These are phyloP conservation scores for Rostratula benghalensis DNA, from an alignment of 2,113 vertebrate genomes.

Conservation along the genomic window DNA sequence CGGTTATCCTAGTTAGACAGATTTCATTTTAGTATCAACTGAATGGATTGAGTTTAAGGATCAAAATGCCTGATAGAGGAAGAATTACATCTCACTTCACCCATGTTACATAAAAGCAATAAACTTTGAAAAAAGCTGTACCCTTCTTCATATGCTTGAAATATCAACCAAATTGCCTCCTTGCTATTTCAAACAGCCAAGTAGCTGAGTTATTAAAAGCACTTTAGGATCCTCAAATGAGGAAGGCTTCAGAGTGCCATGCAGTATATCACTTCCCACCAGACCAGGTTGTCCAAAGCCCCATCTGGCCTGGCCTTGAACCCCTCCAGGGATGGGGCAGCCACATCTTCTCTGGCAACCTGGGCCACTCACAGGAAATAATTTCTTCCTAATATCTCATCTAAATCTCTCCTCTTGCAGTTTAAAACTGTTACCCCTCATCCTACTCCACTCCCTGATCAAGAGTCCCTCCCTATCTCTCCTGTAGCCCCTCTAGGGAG, in stretches of 20 bases:
- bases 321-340: background rate
- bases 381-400: background rate
- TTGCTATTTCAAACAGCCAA: background rate
- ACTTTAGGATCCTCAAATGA: background rate
- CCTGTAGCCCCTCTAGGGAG: background rate
- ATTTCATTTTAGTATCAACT: background rate
- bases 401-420: background rate
- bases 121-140: background rate
- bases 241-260: background rate
- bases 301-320: background rate
- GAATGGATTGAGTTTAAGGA: background rate
- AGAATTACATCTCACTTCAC: background rate
- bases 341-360: background rate
- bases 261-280: background rate
- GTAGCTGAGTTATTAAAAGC: background rate
- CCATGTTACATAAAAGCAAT: background rate
- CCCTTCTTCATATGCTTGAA: background rate
- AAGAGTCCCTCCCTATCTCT: background rate
- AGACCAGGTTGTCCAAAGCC: background rate
- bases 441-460: background rate
- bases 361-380: background rate
- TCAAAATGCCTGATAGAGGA: background rate
- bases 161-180: background rate
- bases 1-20: background rate
- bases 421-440: background rate